Base-by-base conservation (phyloP, 2,888 invertebrate species). In the Pachycephus smyrnensis region DNA sequence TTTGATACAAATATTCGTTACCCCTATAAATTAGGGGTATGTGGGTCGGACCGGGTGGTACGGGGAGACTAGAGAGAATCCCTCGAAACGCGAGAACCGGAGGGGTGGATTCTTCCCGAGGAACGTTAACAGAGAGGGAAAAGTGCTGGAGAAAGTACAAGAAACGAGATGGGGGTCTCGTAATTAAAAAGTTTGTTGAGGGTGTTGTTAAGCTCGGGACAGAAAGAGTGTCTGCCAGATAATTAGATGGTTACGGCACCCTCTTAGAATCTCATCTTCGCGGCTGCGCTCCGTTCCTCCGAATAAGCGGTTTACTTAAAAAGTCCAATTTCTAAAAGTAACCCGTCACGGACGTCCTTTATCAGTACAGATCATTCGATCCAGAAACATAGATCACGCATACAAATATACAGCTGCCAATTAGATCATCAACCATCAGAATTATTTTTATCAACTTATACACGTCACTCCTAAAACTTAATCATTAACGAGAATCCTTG, bases 121-220 rank as follows among this genome's bases (percentile, higher is more conserved):
- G 2, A 40, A 40, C 40, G 23, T 9, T 23, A 40, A 40, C 40
- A 15, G 23, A 23, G 23, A 23, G 40, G 40, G 40, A 40, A 40
- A 23, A 23, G 40, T 40, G 40, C 23, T 23, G 40, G 15, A 15
- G 40, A 40, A 23, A 40, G 40, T 40, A 40, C 15, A 40, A 40
- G 40, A 40, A 40, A 40, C 40, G 15, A 40, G 40, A 40, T n/a
- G 15, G 40, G 15, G 23, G 40, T 40, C 40, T 40, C 23, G 82
- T 85, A 86, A 87, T 87, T 85, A 85, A 85, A 87, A 87, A 87
- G 83, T 85, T 86, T 82, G 82, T 81, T 73, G 76, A 82, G 82
- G 81, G 87, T 81, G 82, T 81, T 84, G 84, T 85, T 84, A 80
- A 83, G 82, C 82, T 78, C 80, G 81, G 84, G 81, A 82, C 82